Base-by-base conservation (phyloP, 2,113 vertebrate genomes). In the Morone saxatilis region DNA sequence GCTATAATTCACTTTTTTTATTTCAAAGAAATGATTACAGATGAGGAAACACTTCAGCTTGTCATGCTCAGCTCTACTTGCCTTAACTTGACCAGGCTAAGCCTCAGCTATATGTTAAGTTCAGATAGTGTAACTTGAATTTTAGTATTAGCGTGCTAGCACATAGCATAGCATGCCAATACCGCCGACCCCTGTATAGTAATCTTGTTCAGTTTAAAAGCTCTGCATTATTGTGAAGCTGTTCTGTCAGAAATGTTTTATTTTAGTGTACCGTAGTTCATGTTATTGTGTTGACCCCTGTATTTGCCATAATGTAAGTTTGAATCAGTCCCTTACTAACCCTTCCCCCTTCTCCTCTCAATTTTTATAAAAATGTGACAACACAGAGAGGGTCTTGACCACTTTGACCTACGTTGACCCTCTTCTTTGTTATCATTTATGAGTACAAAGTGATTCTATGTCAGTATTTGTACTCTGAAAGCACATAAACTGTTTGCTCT, bases 391-490 rank as follows among this genome's bases (percentile, higher is more conserved):
- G 20, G 43, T 50, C 67, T 50, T 75, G 74, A 90, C 78, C 43
- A 31, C 38, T 87, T 86, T 86, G 78, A 85, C 87, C 85, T 83
- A 71, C 67, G 38, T 19, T 66, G 67, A 66, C 78, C 60, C 40
- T 54, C 53, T 73, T 50, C 76, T 75, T 84, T 76, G 73, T 86
- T 83, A 78, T 80, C n/a, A 57, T 78, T 85, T 78, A 67, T 69
- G 59, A 78, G 68, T 80, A 78, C 60, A 76, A 78, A 84, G 45
- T 74, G 61, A 78, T 76, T 62, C 40, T 47, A 31, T 59, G 77
- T 86, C 76, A 20, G 38, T 80, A 63, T 83, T 80, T 82, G 51
- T 78, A 45, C 74, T 84, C 75, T 81, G 40, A 80, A 85, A 78
- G 68, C 62, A 68, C 71, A 88, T 50, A 77, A 85, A 78, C 8